These are phyloP conservation scores for Drosophila arawakana DNA, from an alignment of 1,140 invertebrate genomes.

Conservation along the genomic window DNA sequence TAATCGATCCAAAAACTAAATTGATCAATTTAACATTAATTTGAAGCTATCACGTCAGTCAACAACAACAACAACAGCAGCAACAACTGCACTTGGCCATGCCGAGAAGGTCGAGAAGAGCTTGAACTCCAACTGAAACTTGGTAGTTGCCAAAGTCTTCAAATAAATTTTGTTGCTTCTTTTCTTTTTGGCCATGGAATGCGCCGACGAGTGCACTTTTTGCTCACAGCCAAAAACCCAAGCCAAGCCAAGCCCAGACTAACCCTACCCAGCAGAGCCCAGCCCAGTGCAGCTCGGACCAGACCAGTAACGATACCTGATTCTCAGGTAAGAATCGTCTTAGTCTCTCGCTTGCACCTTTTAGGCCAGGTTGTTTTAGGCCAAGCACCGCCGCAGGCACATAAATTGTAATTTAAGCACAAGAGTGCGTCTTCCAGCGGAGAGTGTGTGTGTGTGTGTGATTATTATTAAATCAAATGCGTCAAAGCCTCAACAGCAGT, in stretches of 20 bases:
- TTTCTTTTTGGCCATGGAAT: conserved; percentile 66
- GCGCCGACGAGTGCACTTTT: conserved; percentile 70
- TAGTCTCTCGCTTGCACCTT: background rate
- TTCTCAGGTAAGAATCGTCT: conserved; percentile 41
- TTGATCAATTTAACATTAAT: conserved; percentile 60
- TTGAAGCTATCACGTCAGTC: conserved; percentile 30
- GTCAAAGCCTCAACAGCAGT: conserved; percentile 14
- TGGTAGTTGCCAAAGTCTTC: background rate
- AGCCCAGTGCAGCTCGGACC: conserved; percentile 2
- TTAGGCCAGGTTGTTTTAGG: conserved; percentile 57
- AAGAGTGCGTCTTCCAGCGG: conserved; percentile 28
- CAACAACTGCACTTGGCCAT: conserved; percentile 28
- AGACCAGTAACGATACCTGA: conserved; percentile 1
- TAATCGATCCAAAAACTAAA: conserved; percentile 42
- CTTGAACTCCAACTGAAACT: conserved; percentile 19
- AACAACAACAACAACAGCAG: background rate
- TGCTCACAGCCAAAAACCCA: conserved; percentile 2
- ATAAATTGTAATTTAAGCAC: conserved; percentile 74
- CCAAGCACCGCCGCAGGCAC: conserved; percentile 39
- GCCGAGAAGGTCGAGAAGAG: conserved; percentile 27
- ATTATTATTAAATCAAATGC: conserved; percentile 74
- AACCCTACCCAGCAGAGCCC: conserved; percentile 15
- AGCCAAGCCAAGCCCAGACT: background rate
- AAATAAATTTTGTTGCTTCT: conserved; percentile 16
- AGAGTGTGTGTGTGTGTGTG: conserved; percentile 14